Conservation (phyloP, 2,888 invertebrate species). For the Ormyrus thymus region DNA sequence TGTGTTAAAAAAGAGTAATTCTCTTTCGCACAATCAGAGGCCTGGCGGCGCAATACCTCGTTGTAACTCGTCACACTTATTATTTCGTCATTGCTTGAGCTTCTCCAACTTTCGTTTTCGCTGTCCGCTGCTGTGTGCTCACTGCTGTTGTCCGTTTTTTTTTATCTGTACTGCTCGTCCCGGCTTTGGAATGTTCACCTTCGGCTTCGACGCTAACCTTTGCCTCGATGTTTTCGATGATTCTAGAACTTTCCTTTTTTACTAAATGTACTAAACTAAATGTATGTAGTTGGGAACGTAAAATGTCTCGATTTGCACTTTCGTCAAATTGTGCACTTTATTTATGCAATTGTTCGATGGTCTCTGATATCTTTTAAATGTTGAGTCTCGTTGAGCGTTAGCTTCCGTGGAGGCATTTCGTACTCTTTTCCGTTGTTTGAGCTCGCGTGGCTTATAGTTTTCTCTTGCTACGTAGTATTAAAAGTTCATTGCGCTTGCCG, state of each 20-base stretch:
- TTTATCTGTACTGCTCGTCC: neutral
- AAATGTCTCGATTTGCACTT: neutral
- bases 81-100: neutral
- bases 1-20: no score
- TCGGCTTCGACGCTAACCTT: neutral
- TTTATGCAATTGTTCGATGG: neutral
- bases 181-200: neutral
- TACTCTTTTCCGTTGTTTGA: no score
- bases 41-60: neutral
- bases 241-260: neutral
- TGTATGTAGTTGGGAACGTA: neutral
- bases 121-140: neutral
- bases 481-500: no score
- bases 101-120: no score
- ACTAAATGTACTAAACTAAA: slow-evolving; percentile 1
- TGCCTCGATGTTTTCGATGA: neutral
- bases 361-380: no score
- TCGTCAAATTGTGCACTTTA: neutral
- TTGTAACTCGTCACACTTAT: neutral
- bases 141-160: neutral
- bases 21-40: neutral
- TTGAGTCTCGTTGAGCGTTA: no score
- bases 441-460: no score
- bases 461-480: no score
- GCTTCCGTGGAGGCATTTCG: no score